Percentiles rank a stretch among this genome's conserved stretches.
These are phyloP conservation scores for Sebastiscus tertius DNA, from an alignment of 2,797 vertebrate species.

Conservation along the genomic window DNA sequence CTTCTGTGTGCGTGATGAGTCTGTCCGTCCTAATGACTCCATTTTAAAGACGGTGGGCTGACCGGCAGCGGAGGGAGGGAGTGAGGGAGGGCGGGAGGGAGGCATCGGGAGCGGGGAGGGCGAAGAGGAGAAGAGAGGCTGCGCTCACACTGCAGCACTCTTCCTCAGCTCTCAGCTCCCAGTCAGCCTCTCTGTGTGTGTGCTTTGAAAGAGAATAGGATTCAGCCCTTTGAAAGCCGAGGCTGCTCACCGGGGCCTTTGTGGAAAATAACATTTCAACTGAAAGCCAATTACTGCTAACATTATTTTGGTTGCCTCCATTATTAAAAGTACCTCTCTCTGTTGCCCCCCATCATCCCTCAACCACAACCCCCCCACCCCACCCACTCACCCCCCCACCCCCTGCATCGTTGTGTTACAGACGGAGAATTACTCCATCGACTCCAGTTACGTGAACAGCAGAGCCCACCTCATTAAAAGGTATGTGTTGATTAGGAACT, in stretches of 20 bases:
- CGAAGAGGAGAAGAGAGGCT: slow-evolving; percentile 60
- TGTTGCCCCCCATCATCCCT: slow-evolving; percentile 62
- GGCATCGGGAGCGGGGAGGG: slow-evolving; percentile 51
- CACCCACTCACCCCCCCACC: slow-evolving; percentile 47
- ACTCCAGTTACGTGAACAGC: slow-evolving; percentile 99
- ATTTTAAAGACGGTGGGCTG: slow-evolving; percentile 80
- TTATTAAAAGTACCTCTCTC: slow-evolving; percentile 84
- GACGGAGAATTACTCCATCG: slow-evolving; percentile 99
- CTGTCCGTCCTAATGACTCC: slow-evolving; percentile 80
- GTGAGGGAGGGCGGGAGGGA: slow-evolving; percentile 38
- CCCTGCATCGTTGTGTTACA: slow-evolving; percentile 82
- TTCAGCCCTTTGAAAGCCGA: slow-evolving; percentile 78
- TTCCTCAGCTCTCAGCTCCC: slow-evolving; percentile 66
- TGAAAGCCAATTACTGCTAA: slow-evolving; percentile 85
- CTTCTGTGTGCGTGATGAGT: slow-evolving; percentile 56
- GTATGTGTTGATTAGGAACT: slow-evolving; percentile 88
- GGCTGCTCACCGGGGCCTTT: slow-evolving; percentile 80
- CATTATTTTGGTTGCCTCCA: slow-evolving; percentile 82
- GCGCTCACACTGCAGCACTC: slow-evolving; percentile 73
- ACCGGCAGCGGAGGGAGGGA: slow-evolving; percentile 58
- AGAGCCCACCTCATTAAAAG: slow-evolving; percentile 99
- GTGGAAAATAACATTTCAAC: slow-evolving; percentile 86
- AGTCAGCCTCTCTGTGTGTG: slow-evolving; percentile 70
- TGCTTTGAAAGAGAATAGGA: slow-evolving; percentile 82
- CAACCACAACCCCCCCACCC: slow-evolving; percentile 56